Percentiles rank a stretch among this genome's conserved stretches.
Conservation (phyloP, 1,140 invertebrate genomes). For the Dreissena polymorpha region DNA sequence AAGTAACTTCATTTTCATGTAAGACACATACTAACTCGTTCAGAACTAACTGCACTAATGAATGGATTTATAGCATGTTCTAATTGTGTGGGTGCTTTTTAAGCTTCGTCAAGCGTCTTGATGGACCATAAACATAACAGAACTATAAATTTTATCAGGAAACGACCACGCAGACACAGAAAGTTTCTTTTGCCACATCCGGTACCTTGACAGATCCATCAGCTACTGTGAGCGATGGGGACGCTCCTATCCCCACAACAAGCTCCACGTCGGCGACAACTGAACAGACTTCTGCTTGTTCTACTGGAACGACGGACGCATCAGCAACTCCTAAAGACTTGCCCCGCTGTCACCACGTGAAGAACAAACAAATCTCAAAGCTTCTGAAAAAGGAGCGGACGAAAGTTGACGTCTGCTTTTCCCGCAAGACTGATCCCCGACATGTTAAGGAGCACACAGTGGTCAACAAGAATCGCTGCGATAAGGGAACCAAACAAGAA, state of each 20-base stretch:
- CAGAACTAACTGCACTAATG: too few species aligned
- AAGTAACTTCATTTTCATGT: too few species aligned
- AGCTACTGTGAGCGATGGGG: neutral
- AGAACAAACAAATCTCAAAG: slow-evolving; percentile 40
- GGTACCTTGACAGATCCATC: neutral
- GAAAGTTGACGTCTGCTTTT: slow-evolving; percentile 24
- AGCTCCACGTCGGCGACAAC: too few species aligned
- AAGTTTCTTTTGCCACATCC: neutral
- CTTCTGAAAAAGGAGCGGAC: slow-evolving; percentile 14
- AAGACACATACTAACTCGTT: too few species aligned
- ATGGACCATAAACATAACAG: too few species aligned
- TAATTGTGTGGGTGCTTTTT: too few species aligned
- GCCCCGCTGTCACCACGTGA: neutral
- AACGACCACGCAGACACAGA: neutral
- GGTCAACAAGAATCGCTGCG: slow-evolving; percentile 3
- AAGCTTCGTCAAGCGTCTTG: too few species aligned
- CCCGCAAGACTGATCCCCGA: slow-evolving; percentile 13
- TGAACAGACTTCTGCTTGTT: too few species aligned
- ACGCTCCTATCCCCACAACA: neutral
- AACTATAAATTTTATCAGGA: neutral
- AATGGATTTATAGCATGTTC: too few species aligned
- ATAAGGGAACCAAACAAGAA: neutral
- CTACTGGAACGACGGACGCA: too few species aligned
- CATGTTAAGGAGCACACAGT: slow-evolving; percentile 33
- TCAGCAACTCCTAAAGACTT: neutral